Conservation (phyloP, 1,140 invertebrate genomes). For the Plectrocnemia conspersa region DNA sequence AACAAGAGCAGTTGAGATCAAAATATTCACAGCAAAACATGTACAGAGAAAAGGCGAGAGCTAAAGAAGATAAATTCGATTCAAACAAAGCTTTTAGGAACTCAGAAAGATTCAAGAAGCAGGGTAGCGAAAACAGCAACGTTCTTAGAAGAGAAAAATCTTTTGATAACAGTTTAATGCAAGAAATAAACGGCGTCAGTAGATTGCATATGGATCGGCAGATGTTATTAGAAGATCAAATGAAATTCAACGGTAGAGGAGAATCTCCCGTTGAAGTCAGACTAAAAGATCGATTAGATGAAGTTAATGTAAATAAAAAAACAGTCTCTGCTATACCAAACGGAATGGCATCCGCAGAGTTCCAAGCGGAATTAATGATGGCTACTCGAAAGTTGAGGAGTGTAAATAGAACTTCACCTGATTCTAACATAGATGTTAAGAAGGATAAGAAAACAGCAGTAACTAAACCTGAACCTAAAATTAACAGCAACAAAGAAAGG, state of each 20-base stretch:
- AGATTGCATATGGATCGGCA: slow-evolving; percentile 45
- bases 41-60: slow-evolving; percentile 48
- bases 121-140: slow-evolving; percentile 39
- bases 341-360: slow-evolving; percentile 61
- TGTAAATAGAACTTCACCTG: slow-evolving; percentile 15
- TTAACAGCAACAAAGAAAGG: slow-evolving; percentile 23
- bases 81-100: slow-evolving; percentile 48
- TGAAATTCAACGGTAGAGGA: slow-evolving; percentile 28
- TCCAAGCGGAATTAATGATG: slow-evolving; percentile 63
- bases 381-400: slow-evolving; percentile 58
- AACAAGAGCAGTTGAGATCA: slow-evolving; percentile 44
- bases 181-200: slow-evolving; percentile 40
- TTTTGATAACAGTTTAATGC: slow-evolving; percentile 45
- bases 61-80: slow-evolving; percentile 45
- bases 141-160: slow-evolving; percentile 49
- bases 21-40: slow-evolving; percentile 45
- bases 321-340: slow-evolving; percentile 53
- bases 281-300: slow-evolving; percentile 24
- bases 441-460: slow-evolving; percentile 8
- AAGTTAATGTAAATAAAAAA: slow-evolving; percentile 30
- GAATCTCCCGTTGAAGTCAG: slow-evolving; percentile 23
- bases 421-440: slow-evolving; percentile 9
- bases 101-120: slow-evolving; percentile 49
- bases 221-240: slow-evolving; percentile 41
- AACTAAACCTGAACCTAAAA: slow-evolving; percentile 10